Evolutionary conservation across 2,113 vertebrate genomes (phyloP).

Genomic region (Carassius auratus): DNA sequence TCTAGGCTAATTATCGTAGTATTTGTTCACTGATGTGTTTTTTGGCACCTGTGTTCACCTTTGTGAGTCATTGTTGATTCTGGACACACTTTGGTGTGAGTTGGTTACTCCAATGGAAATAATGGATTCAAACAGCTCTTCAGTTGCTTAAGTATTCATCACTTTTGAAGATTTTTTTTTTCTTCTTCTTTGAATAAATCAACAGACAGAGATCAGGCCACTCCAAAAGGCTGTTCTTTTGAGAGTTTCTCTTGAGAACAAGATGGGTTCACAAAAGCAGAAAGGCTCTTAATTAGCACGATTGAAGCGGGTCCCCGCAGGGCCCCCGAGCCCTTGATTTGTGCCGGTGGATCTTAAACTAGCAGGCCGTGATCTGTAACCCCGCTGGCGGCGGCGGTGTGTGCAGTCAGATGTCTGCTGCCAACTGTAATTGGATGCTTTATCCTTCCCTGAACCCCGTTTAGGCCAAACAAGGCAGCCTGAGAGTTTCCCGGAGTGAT

Average conservation of each 20-base stretch:
- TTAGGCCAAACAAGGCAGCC: constrained; percentile 26
- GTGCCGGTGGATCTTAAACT: constrained; percentile 52
- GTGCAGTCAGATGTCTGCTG: constrained; percentile 36
- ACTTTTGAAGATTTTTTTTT: not conserved
- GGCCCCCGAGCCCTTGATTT: constrained; percentile 45
- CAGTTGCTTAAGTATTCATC: not conserved
- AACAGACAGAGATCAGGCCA: not conserved
- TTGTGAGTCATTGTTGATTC: constrained; percentile 16
- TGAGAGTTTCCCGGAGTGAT: constrained; percentile 21
- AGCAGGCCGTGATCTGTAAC: constrained; percentile 61
- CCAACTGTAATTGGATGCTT: constrained; percentile 47
- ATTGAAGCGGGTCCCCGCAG: constrained; percentile 59
- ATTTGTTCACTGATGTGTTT: constrained; percentile 17
- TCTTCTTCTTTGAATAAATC: not conserved
- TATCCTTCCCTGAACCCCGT: constrained; percentile 34
- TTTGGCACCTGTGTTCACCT: constrained; percentile 19
- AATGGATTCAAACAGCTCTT: not conserved
- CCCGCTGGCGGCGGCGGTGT: not conserved
- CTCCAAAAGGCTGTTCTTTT: not conserved
- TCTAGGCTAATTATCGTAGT: not conserved
- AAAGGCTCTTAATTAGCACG: constrained; percentile 61
- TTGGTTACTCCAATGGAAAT: not conserved
- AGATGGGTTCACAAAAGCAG: not conserved
- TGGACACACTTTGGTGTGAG: not conserved
- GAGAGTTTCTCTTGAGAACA: not conserved